Evolutionary conservation across 2,113 vertebrate genomes (phyloP), one percentile per base, ranked within the genome.

Genomic region (Platichthys flesus): DNA sequence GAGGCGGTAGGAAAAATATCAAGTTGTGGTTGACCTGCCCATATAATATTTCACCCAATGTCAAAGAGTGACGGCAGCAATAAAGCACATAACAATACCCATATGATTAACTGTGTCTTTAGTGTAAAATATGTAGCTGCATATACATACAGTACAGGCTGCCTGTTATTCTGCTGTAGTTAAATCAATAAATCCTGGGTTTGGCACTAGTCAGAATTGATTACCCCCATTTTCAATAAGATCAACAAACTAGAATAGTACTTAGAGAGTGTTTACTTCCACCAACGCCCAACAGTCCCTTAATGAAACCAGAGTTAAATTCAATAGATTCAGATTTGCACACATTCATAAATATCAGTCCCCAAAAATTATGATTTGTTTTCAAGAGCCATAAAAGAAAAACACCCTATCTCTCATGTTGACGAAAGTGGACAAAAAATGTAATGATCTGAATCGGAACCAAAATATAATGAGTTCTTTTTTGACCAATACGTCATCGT

Each of bases 1-100:
- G 52, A 54, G 85, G 47, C 66, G 47, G 49, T n/a, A 47, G 26
- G 55, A 37, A 79, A 75, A 75, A 71, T 78, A 64, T 59, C 37
- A 67, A 78, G 57, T 71, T n/a, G 26, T 60, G 21, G 61, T 69
- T 71, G 59, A 70, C 65, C 74, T 56, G n/a, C 70, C 73, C 42
- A 7, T 68, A 54, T 82, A 65, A 63, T 74, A 76, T 78, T 87
- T 85, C 86, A 82, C n/a, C 67, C 14, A 2, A 20, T 58, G 85
- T 73, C 60, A 66, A 35, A 68, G 58, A 76, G 67, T 37, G 60
- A 16, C 28, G 35, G 64, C 51, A 31, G 31, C 62, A 37, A 31
- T 67, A 23, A 58, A 61, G 62, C 45, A 12, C 59, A 56, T 42
- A 66, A 65, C 5, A 21, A 18, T 37, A 28, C 65, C 20, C 7